Evolutionary conservation across 2,888 invertebrate genomes (phyloP).

Genomic region (Tipula helvola): DNA sequence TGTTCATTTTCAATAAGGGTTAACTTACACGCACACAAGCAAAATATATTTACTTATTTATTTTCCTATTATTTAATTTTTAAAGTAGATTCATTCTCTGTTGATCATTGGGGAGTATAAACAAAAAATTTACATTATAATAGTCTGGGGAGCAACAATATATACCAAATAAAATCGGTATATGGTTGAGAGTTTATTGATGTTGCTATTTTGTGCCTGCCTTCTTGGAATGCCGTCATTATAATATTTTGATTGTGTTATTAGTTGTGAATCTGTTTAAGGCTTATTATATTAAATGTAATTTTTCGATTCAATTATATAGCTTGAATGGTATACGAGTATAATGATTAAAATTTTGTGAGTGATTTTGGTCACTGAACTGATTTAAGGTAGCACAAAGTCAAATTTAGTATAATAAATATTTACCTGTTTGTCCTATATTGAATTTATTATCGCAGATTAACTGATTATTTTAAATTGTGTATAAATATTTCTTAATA

Average conservation of each 20-base stretch:
- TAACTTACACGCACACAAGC: not conserved
- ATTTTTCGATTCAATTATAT: not conserved
- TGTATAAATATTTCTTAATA: too few relatives aligned
- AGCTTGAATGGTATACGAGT: too few relatives aligned
- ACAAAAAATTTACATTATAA: not conserved
- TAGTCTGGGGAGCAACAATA: not conserved
- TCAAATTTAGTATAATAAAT: too few relatives aligned
- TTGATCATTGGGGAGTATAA: not conserved
- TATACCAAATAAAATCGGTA: not conserved
- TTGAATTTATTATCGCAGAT: too few relatives aligned
- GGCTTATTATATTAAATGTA: not conserved
- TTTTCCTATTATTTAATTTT: not conserved
- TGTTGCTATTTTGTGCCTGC: not conserved
- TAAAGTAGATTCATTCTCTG: not conserved
- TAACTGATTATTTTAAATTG: too few relatives aligned
- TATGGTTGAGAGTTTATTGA: not conserved
- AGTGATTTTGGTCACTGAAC: too few relatives aligned
- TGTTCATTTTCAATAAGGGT: not conserved
- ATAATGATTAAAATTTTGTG: too few relatives aligned
- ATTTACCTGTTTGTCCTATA: too few relatives aligned
- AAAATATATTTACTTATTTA: not conserved
- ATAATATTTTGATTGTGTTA: not conserved
- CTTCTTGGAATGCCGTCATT: not conserved
- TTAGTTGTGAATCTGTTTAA: not conserved
- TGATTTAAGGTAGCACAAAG: too few relatives aligned